Conservation (phyloP, 2,888 invertebrate species). For the Gerris lacustris region DNA sequence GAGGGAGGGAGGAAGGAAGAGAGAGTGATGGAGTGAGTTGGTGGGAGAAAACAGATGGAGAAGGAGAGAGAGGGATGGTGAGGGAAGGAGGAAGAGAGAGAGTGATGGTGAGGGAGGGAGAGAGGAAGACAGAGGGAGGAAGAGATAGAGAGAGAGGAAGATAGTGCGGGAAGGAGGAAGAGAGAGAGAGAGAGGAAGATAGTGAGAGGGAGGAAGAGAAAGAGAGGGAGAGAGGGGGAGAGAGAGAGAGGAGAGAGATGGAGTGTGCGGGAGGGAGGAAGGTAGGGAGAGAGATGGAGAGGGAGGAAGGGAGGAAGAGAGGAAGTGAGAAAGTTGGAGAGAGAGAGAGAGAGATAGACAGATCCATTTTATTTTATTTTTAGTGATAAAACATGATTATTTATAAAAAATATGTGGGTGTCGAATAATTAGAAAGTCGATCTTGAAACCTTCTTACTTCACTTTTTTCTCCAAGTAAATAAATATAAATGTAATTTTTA, state of each 20-base stretch:
- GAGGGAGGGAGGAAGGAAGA: no score
- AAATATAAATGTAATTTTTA: no score
- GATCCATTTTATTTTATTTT: no score
- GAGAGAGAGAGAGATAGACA: no score
- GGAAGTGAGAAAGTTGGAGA: slow-evolving; percentile 4
- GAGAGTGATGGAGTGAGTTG: no score
- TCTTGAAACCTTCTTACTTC: no score
- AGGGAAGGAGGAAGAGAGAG: slow-evolving; percentile 4
- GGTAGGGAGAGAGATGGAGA: slow-evolving; percentile 7
- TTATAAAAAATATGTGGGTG: no score
- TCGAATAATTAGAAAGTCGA: no score
- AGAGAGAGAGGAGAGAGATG: slow-evolving; percentile 13
- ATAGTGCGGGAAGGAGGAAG: background rate
- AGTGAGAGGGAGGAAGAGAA: background rate
- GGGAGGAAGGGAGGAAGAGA: slow-evolving; percentile 5
- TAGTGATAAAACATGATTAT: no score
- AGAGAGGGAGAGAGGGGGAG: slow-evolving; percentile 7
- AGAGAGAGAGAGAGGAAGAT: background rate
- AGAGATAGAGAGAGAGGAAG: slow-evolving; percentile 1
- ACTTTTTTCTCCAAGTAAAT: no score
- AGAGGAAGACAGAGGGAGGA: background rate
- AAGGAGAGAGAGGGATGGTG: slow-evolving; percentile 6
- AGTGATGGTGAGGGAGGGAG: background rate
- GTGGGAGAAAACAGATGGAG: background rate
- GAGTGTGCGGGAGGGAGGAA: slow-evolving; percentile 1